Evolutionary conservation across 1,140 invertebrate species (phyloP).

Genomic region (Artemia franciscana): DNA sequence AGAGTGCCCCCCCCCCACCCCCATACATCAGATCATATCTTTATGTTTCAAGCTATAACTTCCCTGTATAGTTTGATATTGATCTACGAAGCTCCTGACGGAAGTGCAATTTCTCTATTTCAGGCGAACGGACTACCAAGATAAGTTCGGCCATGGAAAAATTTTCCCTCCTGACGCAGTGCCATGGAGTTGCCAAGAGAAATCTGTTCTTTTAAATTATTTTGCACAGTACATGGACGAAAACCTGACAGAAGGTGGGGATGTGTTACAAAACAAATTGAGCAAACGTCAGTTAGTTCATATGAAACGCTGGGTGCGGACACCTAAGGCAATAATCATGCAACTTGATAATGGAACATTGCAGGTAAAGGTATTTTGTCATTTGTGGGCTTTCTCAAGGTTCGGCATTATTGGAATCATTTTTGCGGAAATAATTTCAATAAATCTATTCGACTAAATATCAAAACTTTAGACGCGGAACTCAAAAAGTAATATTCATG

Average conservation of each 20-base stretch:
- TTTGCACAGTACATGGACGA: slow-evolving; percentile 38
- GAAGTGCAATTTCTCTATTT: slow-evolving; percentile 6
- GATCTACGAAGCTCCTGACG: too few relatives aligned
- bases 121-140: slow-evolving; percentile 32
- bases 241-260: slow-evolving; percentile 29
- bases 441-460: too few relatives aligned
- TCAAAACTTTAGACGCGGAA: too few relatives aligned
- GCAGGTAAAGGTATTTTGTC: too few relatives aligned
- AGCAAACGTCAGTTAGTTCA: slow-evolving; percentile 20
- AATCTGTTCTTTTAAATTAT: slow-evolving; percentile 30
- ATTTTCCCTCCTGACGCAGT: slow-evolving; percentile 24
- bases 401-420: too few relatives aligned
- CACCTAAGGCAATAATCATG: slow-evolving; percentile 31
- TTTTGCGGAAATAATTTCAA: too few relatives aligned
- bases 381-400: too few relatives aligned
- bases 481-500: too few relatives aligned
- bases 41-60: too few relatives aligned
- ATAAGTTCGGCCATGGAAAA: slow-evolving; percentile 24
- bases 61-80: too few relatives aligned
- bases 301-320: slow-evolving; percentile 31
- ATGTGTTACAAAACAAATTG: slow-evolving; percentile 8
- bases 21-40: too few relatives aligned
- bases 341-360: slow-evolving; percentile 33
- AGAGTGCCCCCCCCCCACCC: too few relatives aligned
- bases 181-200: slow-evolving; percentile 27